Conservation (phyloP, 2,113 vertebrate genomes). For the Colossoma macropomum region DNA sequence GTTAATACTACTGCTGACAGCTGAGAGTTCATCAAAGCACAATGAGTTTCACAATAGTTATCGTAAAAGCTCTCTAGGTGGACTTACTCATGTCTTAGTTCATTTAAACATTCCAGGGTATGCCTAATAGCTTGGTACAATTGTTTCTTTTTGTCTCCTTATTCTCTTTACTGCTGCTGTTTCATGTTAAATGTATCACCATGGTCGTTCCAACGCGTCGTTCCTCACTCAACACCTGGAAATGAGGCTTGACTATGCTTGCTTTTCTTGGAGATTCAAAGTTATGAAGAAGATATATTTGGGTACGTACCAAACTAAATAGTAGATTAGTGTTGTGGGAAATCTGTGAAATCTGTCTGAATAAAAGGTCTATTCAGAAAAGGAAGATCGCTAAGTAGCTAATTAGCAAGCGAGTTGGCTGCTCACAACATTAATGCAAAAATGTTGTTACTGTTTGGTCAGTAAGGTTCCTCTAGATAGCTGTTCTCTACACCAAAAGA, state of each 20-base stretch:
- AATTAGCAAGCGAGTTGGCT: background rate
- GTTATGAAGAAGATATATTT: background rate
- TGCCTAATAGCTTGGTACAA: background rate
- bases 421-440: background rate
- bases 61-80: background rate
- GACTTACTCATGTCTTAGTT: background rate
- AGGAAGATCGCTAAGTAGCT: background rate
- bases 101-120: background rate
- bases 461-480: background rate
- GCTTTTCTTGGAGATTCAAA: background rate
- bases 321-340: background rate
- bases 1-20: too few relatives aligned
- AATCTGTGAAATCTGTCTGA: background rate
- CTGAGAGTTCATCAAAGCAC: too few relatives aligned
- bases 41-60: background rate
- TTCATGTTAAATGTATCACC: background rate
- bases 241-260: background rate
- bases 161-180: background rate
- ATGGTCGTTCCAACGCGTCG: background rate
- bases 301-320: background rate
- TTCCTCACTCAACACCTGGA: background rate
- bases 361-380: background rate
- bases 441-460: background rate
- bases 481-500: background rate
- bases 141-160: background rate